Base-by-base conservation (phyloP, 2,888 invertebrate species). In the Drosophila tripunctata region DNA sequence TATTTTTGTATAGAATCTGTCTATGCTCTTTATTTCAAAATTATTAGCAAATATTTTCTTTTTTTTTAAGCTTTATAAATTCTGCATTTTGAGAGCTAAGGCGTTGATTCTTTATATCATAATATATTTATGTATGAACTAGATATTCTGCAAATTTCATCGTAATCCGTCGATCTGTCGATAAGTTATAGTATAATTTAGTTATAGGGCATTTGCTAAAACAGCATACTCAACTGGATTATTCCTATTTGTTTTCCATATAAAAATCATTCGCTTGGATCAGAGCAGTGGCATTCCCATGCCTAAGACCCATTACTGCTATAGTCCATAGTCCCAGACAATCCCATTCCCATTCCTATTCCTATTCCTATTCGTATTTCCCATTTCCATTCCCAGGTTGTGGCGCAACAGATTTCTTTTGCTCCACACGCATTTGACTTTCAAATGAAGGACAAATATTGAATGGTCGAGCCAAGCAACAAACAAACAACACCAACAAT, bases 361-460 rank as follows among this genome's bases (percentile, higher is more conserved):
- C 51, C 14, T 41, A 52, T 21, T 43, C 41, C 19, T 19, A 31
- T 55, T 50, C 31, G 30, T 57, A 51, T 33, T 43, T 50, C 31
- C 35, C 65, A 51, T 33, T 43, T 14, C 45, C 47, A 55, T 31
- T 61, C 71, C 48, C 69, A 67, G 58, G 56, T 57, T 54, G 41
- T 78, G 65, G 79, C 79, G 81, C 85, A 84, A 84, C 81, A 81
- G 85, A 82, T 81, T 81, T 81, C 79, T 77, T 67, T 61, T 75
- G 83, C 72, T 75, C 85, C 82, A 77, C 72, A 87, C 82, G 71
- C 72, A 86, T 87, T 87, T 86, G 86, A 87, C 86, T 87, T 87
- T 87, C 84, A 87, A 84, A 77, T 86, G 86, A 87, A 87, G 86
- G 88, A 84, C 88, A 87, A 82, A 87, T 86, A 83, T 86, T 86